Evolutionary conservation across 2,113 vertebrate genomes (phyloP).

Genomic region (Camelus bactrianus): DNA sequence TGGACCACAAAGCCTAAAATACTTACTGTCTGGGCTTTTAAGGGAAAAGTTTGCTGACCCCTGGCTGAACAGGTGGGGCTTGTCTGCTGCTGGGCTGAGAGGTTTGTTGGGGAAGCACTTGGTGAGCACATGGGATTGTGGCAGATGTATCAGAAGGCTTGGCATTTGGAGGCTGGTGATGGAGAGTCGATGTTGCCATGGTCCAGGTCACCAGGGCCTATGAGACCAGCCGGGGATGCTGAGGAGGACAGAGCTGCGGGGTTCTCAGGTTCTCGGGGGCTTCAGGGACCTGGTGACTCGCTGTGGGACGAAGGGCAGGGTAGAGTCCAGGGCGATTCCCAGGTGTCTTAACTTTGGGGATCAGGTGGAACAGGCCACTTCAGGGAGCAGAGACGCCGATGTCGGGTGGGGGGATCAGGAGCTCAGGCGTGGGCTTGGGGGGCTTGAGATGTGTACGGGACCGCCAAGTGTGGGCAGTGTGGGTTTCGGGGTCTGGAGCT

Average conservation of each 20-base stretch:
- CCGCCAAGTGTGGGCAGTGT: not conserved
- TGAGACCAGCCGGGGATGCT: accelerated
- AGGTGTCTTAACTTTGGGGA: not conserved
- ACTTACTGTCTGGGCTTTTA: not conserved
- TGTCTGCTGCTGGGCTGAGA: not conserved
- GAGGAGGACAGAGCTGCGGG: too few relatives aligned
- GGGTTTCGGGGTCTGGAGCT: not conserved
- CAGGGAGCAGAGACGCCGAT: not conserved
- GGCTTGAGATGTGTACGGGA: not conserved
- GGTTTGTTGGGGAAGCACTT: not conserved
- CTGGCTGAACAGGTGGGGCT: not conserved
- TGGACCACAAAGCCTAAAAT: not conserved
- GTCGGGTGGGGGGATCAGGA: not conserved
- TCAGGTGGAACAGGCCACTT: not conserved
- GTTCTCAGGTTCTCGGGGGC: not conserved
- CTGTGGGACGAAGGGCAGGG: not conserved
- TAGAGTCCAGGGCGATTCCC: not conserved
- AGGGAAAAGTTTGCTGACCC: too few relatives aligned
- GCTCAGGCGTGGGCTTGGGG: not conserved
- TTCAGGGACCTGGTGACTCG: not conserved
- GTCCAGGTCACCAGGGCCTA: not conserved
- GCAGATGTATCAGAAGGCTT: not conserved
- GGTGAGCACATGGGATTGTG: not conserved
- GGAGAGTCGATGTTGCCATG: not conserved
- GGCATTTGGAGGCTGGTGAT: not conserved